A percentile compares a stretch with the other conserved stretches of the same genome.
These are phyloP conservation scores for Volucella inanis DNA, from an alignment of 2,888 invertebrate species.

Conservation along the genomic window DNA sequence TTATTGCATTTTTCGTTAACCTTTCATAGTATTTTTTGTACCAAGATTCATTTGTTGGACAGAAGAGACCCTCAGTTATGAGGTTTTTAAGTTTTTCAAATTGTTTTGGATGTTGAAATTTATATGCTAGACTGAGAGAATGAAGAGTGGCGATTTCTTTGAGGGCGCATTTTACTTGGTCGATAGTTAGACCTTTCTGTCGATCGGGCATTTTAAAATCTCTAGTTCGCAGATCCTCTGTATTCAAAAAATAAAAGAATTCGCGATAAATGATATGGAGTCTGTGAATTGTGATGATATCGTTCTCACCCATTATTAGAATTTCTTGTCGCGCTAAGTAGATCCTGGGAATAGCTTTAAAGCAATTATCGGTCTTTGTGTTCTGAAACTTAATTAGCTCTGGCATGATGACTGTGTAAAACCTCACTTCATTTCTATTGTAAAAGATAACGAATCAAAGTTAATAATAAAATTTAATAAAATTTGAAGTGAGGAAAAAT, in stretches of 20 bases:
- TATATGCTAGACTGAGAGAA: constrained; percentile 86
- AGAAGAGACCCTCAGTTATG: constrained; percentile 86
- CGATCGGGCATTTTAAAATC: constrained; percentile 88
- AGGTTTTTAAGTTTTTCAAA: constrained; percentile 83
- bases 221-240: constrained; percentile 86
- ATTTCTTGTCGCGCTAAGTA: constrained; percentile 85
- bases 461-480: not conserved
- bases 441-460: not conserved
- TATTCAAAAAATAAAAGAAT: constrained; percentile 63
- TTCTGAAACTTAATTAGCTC: constrained; percentile 86
- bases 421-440: constrained; percentile 87
- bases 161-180: constrained; percentile 86
- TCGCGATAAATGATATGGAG: constrained; percentile 33
- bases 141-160: constrained; percentile 87
- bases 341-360: constrained; percentile 86
- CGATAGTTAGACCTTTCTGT: constrained; percentile 85
- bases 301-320: constrained; percentile 83
- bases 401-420: constrained; percentile 89
- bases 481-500: too few species aligned
- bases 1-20: constrained; percentile 86
- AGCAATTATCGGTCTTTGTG: constrained; percentile 82
- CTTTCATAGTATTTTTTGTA: constrained; percentile 88
- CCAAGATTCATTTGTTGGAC: constrained; percentile 87
- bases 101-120: constrained; percentile 85
- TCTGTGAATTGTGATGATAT: too few species aligned